Conservation (phyloP, 2,113 vertebrate genomes). For the Odocoileus virginianus region DNA sequence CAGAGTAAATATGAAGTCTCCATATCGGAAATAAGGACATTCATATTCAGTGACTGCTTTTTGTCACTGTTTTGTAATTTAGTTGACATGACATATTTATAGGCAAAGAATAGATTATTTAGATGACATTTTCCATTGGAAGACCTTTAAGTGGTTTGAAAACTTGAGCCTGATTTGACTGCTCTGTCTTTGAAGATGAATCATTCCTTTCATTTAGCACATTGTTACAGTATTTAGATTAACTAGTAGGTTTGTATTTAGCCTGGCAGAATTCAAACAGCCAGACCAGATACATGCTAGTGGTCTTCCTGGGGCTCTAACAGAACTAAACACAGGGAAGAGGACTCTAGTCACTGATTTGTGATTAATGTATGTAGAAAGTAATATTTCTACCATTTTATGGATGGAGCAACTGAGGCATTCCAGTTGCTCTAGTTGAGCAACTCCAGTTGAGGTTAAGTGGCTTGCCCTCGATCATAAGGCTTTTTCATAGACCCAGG, state of each 20-base stretch:
- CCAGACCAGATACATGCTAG: not conserved
- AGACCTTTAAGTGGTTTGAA: not conserved
- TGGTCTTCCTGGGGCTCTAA: not conserved
- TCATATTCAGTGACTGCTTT: not conserved
- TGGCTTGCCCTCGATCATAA: not conserved
- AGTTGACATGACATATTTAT: not conserved
- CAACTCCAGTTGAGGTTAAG: slow-evolving; percentile 6
- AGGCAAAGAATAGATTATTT: not conserved
- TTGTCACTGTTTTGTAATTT: not conserved
- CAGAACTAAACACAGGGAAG: not conserved
- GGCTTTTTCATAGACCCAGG: not conserved
- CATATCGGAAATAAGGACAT: not conserved
- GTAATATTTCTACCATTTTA: slow-evolving; percentile 58
- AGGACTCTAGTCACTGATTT: not conserved
- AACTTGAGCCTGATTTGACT: not conserved
- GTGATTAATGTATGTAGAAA: slow-evolving; percentile 24
- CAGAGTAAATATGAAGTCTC: not conserved
- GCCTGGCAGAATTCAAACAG: slow-evolving; percentile 24
- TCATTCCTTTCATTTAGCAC: slow-evolving; percentile 7
- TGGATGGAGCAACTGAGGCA: slow-evolving; percentile 40
- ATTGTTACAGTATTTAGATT: slow-evolving; percentile 50
- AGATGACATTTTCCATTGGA: not conserved
- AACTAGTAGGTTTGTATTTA: slow-evolving; percentile 28
- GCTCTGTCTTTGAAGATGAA: not conserved
- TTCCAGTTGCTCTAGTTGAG: not conserved